Conservation (phyloP, 1,140 invertebrate species). For the Drosophila nigrodunni region DNA sequence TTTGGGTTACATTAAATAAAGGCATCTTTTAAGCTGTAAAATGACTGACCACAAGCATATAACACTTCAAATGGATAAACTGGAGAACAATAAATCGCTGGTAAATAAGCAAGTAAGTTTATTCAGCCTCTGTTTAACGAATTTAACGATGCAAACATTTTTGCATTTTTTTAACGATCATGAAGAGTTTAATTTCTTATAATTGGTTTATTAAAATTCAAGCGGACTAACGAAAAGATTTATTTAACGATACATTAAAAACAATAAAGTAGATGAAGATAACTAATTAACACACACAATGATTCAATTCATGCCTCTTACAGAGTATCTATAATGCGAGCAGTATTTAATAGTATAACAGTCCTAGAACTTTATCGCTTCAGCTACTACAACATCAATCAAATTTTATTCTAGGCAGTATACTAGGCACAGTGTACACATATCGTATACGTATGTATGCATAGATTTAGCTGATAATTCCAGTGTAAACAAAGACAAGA, state of each 20-base stretch:
- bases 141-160: not conserved
- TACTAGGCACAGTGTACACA: not conserved
- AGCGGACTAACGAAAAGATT: no score
- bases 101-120: conserved; percentile 57
- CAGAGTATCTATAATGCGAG: not conserved
- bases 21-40: conserved; percentile 37
- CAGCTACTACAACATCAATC: conserved; percentile 19
- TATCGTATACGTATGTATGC: conserved; percentile 6
- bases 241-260: no score
- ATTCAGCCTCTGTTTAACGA: not conserved
- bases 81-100: conserved; percentile 21
- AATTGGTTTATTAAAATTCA: no score
- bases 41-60: conserved; percentile 64
- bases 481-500: conserved; percentile 20
- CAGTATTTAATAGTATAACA: not conserved
- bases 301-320: not conserved
- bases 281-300: not conserved
- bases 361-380: not conserved
- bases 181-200: no score
- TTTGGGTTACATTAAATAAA: conserved; percentile 29
- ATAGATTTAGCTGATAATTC: conserved; percentile 39
- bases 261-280: no score
- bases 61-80: conserved; percentile 61
- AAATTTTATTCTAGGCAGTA: conserved; percentile 10
- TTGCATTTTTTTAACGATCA: not conserved